Evolutionary conservation across 2,888 invertebrate species (phyloP).

Genomic region (Lapara coniferarum): DNA sequence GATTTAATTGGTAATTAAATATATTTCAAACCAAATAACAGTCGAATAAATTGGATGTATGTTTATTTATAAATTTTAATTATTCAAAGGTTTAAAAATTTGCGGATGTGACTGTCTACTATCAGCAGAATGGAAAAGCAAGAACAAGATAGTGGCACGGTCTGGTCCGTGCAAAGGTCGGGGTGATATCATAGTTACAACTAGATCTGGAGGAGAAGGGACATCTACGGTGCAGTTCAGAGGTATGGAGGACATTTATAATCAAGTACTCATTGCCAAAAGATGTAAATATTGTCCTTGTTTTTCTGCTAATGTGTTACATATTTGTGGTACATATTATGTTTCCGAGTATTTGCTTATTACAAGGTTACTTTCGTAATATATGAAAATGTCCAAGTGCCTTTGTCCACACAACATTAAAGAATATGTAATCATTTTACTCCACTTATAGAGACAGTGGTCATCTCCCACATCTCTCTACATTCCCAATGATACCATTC

Average conservation of each 20-base stretch:
- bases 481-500: too few species aligned
- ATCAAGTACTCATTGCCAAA: background rate
- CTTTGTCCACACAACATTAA: too few species aligned
- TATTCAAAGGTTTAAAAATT: slow-evolving; percentile 90
- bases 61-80: background rate
- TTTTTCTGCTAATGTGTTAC: too few species aligned
- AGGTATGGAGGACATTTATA: slow-evolving; percentile 70
- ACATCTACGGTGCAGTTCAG: slow-evolving; percentile 95
- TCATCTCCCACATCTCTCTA: too few species aligned
- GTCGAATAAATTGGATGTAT: slow-evolving; percentile 33
- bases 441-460: too few species aligned
- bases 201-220: slow-evolving; percentile 93
- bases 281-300: too few species aligned
- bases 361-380: too few species aligned
- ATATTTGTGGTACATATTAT: too few species aligned
- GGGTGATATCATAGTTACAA: slow-evolving; percentile 96
- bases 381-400: too few species aligned
- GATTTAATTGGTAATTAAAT: slow-evolving; percentile 91
- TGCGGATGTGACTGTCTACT: slow-evolving; percentile 97
- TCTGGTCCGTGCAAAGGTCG: slow-evolving; percentile 96
- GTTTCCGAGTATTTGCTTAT: too few species aligned
- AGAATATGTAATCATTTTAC: too few species aligned
- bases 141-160: slow-evolving; percentile 97
- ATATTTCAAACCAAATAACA: background rate
- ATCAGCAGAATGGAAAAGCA: slow-evolving; percentile 98